Evolutionary conservation across 2,888 invertebrate species (phyloP).

Genomic region (Criorhina ranunculi): DNA sequence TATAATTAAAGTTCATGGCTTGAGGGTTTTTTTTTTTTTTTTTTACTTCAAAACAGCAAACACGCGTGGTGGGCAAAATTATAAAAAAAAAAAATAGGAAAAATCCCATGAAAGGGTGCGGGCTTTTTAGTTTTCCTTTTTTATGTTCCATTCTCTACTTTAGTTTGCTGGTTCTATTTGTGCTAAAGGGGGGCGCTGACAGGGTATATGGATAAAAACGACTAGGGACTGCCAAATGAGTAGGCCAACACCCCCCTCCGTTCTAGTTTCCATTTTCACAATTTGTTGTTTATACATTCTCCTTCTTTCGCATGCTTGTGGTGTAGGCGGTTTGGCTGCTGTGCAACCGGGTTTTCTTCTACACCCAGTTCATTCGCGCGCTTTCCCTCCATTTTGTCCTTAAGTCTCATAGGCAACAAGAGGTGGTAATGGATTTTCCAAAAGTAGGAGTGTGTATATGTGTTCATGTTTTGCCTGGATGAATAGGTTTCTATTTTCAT

Average conservation of each 20-base stretch:
- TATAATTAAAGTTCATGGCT: slow-evolving; percentile 75
- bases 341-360: slow-evolving; percentile 44
- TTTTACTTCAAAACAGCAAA: slow-evolving; percentile 36
- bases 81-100: slow-evolving; percentile 32
- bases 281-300: slow-evolving; percentile 32
- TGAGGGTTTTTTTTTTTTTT: slow-evolving; percentile 36
- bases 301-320: slow-evolving; percentile 3
- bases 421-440: slow-evolving; percentile 45
- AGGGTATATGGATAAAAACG: slow-evolving; percentile 25
- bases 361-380: slow-evolving; percentile 33
- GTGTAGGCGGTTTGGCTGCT: slow-evolving; percentile 57
- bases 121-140: slow-evolving; percentile 53
- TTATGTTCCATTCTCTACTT: slow-evolving; percentile 42
- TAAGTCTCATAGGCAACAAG: not conserved
- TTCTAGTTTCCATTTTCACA: slow-evolving; percentile 72
- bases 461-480: slow-evolving; percentile 1
- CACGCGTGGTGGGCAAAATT: slow-evolving; percentile 35
- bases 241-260: slow-evolving; percentile 44
- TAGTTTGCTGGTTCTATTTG: slow-evolving; percentile 46
- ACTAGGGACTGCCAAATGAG: slow-evolving; percentile 51
- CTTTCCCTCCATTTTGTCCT: slow-evolving; percentile 10
- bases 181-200: slow-evolving; percentile 34
- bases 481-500: slow-evolving; percentile 33
- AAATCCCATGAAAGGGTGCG: slow-evolving; percentile 53
- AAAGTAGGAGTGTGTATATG: slow-evolving; percentile 26